Conservation (phyloP, 2,888 invertebrate genomes). For the Drosophila helvetica region DNA sequence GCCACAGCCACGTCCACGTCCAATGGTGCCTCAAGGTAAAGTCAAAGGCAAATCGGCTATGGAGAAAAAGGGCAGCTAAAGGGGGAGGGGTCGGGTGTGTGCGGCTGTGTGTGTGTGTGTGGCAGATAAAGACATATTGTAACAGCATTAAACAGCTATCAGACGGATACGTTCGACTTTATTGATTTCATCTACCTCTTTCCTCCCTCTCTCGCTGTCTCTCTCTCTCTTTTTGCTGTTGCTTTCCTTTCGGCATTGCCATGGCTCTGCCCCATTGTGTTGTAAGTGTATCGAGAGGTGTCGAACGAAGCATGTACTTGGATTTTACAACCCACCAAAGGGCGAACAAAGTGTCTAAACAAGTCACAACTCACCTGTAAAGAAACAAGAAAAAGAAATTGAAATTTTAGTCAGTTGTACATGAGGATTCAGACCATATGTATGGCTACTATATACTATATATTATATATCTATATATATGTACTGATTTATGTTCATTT, state of each 20-base stretch:
- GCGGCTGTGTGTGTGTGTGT: neutral
- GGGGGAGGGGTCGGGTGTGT: neutral
- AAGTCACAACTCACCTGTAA: constrained; percentile 66
- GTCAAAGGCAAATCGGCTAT: constrained; percentile 65
- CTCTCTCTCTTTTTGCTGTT: neutral
- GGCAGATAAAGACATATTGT: constrained; percentile 76
- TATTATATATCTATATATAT: constrained; percentile 17
- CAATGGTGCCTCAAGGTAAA: constrained; percentile 63
- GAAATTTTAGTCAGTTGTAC: constrained; percentile 71
- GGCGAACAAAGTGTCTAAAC: constrained; percentile 40
- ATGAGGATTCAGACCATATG: constrained; percentile 33
- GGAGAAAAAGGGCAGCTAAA: constrained; percentile 5
- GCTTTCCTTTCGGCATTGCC: neutral
- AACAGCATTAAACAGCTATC: constrained; percentile 78
- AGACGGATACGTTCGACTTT: constrained; percentile 77
- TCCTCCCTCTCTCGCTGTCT: neutral
- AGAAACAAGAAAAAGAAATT: constrained; percentile 61
- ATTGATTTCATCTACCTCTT: constrained; percentile 68
- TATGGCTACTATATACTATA: constrained; percentile 8
- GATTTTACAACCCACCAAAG: constrained; percentile 72
- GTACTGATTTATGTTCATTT: constrained; percentile 63
- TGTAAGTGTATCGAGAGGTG: constrained; percentile 52
- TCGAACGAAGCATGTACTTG: constrained; percentile 72
- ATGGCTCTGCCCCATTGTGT: constrained; percentile 22
- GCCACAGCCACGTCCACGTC: constrained; percentile 8